phyloP scores from a whole-genome alignment of 1,140 invertebrate genomes.

The Rhagoletis pomonella region DNA sequence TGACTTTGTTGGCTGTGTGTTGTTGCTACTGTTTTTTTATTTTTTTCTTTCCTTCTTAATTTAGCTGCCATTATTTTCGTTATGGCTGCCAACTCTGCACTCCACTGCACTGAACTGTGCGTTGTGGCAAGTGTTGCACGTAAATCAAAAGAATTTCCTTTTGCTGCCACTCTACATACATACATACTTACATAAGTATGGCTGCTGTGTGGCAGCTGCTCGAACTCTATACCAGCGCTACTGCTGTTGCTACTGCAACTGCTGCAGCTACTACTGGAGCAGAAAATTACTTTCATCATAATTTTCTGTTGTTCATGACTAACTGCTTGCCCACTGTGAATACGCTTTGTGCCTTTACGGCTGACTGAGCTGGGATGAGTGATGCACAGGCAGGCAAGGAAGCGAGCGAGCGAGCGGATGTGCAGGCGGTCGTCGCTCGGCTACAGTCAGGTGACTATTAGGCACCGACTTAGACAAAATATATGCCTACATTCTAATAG shows the following conservation, averaged over 20 bases:
- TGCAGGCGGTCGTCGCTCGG: not conserved
- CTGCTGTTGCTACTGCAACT: slow-evolving; percentile 13
- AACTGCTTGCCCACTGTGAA: slow-evolving; percentile 3
- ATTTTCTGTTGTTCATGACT: slow-evolving; percentile 54
- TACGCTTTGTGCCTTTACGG: slow-evolving; percentile 11
- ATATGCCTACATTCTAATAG: not conserved
- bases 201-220: slow-evolving; percentile 40
- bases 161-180: not conserved
- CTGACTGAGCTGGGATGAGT: slow-evolving; percentile 14
- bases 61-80: slow-evolving; percentile 17
- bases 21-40: slow-evolving; percentile 18
- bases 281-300: slow-evolving; percentile 57
- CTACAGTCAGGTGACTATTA: slow-evolving; percentile 17
- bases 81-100: slow-evolving; percentile 45
- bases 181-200: not conserved
- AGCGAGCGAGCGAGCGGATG: not conserved
- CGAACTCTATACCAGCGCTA: not conserved
- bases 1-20: not conserved
- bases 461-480: slow-evolving; percentile 1
- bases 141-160: slow-evolving; percentile 49
- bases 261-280: slow-evolving; percentile 54
- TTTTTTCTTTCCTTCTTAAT: slow-evolving; percentile 13
- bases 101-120: not conserved
- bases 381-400: not conserved
- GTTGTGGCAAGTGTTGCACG: slow-evolving; percentile 48